phyloP scores from a whole-genome alignment of 2,113 vertebrate genomes.

The Pantherophis guttatus region DNA sequence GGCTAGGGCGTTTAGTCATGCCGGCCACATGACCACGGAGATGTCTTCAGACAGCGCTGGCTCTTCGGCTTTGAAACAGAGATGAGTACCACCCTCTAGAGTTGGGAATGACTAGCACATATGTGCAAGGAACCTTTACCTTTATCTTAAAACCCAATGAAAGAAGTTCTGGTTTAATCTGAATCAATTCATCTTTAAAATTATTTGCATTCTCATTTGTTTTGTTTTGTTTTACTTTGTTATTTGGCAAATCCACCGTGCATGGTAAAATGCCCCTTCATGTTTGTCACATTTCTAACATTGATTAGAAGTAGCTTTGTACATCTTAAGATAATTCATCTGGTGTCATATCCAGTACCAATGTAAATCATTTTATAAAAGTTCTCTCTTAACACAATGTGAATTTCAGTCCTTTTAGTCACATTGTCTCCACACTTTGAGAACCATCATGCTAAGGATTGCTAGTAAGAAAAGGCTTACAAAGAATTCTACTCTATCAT shows the following conservation, averaged over 20 bases:
- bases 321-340: background rate
- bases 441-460: background rate
- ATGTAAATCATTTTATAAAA: background rate
- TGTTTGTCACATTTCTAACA: background rate
- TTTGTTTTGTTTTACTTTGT: background rate
- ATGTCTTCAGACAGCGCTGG: too few species aligned
- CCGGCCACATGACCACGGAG: too few species aligned
- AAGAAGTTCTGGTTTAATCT: background rate
- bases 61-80: too few species aligned
- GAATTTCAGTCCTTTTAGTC: background rate
- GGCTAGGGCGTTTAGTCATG: too few species aligned
- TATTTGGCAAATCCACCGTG: background rate
- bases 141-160: background rate
- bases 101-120: too few species aligned
- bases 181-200: background rate
- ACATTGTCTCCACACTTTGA: background rate
- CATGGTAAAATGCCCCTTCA: background rate
- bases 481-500: background rate
- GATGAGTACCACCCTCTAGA: too few species aligned
- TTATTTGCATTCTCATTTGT: background rate
- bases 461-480: background rate
- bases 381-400: background rate
- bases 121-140: too few species aligned
- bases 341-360: background rate
- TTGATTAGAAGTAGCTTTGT: background rate